phyloP scores from a whole-genome alignment of 2,888 invertebrate genomes.

The Caenorhabditis japonica region DNA sequence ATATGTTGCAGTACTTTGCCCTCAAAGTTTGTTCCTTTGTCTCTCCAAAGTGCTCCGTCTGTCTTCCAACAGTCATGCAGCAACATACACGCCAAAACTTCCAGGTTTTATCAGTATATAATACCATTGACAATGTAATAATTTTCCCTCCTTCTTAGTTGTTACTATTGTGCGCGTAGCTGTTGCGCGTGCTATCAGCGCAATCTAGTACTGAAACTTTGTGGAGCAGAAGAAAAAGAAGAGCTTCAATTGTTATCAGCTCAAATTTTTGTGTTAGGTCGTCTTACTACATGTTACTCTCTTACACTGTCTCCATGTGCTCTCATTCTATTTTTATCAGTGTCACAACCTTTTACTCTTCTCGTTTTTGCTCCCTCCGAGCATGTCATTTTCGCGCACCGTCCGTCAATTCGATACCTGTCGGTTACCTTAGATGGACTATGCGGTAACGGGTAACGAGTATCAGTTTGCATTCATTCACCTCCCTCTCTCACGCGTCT shows the following conservation, averaged over 20 bases:
- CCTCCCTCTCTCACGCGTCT: slow-evolving; percentile 43
- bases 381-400: slow-evolving; percentile 39
- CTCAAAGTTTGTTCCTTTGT: slow-evolving; percentile 4
- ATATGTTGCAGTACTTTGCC: too few species aligned
- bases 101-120: slow-evolving; percentile 44
- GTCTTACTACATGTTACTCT: slow-evolving; percentile 54
- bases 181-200: slow-evolving; percentile 31
- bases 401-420: slow-evolving; percentile 31
- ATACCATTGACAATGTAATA: slow-evolving; percentile 11
- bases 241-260: slow-evolving; percentile 32
- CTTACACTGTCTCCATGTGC: slow-evolving; percentile 4
- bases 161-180: slow-evolving; percentile 26
- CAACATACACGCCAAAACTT: slow-evolving; percentile 18
- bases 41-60: slow-evolving; percentile 4
- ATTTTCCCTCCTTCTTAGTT: slow-evolving; percentile 6
- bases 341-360: slow-evolving; percentile 16
- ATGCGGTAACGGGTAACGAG: slow-evolving; percentile 40
- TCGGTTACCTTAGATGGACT: slow-evolving; percentile 39
- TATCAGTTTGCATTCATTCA: slow-evolving; percentile 39
- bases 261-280: slow-evolving; percentile 37
- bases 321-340: slow-evolving; percentile 29
- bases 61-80: slow-evolving; percentile 10
- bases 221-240: too few species aligned
- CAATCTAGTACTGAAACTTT: slow-evolving; percentile 34
- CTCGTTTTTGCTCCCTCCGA: not conserved